phyloP scores from a whole-genome alignment of 1,140 invertebrate species.

The Caenorhabditis elegans region WBcel235 BX284606.5:8255001-8255500 shows the following conservation, averaged over 20 bases:
- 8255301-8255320: neutral
- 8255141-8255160: no score
- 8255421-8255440: neutral
- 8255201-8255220: neutral
- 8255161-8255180: neutral
- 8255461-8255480: conserved; percentile 16
- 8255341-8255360: neutral
- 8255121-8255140: no score
- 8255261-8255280: neutral
- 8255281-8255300: conserved; percentile 21
- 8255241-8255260: neutral
- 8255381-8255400: neutral
- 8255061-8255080: no score
- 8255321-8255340: neutral
- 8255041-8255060: no score
- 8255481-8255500: neutral
- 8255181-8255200: neutral
- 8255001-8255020: no score
- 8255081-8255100: no score
- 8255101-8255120: no score
- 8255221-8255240: neutral
- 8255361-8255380: no score
- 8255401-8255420: neutral
- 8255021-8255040: no score
- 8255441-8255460: no score